Base-by-base conservation (phyloP, 2,888 invertebrate species). In the Rugalucina vietnamica region DNA sequence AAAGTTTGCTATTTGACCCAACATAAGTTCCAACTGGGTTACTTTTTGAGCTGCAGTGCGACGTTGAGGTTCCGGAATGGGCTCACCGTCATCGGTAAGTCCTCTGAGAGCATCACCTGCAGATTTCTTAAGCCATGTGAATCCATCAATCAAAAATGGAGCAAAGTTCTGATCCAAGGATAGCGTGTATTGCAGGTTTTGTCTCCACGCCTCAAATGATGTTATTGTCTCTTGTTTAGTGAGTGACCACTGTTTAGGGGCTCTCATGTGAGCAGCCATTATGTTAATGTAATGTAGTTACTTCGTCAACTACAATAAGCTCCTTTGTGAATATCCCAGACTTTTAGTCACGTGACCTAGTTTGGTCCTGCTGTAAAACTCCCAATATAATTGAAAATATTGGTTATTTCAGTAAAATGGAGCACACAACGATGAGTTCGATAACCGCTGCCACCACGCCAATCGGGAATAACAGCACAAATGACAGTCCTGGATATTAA, bases 181-280 rank as follows among this genome's bases (percentile, higher is more conserved):
- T 0, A 88, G 37, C 12, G 84, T 84, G 12, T 88, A 86, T 34
- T 79, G 43, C 24, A 88, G 60, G 24, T 86, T 86, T 32, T 88
- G 82, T 21, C 71, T 69, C 87, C 84, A 87, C n/a, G 72, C 73
- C 49, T 87, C 83, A 54, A 79, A 86, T 4, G 87, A 74, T 3
- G 80, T 86, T 0, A 89, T 82, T n/a, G 81, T 85, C 73, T 88
- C 81, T 29, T 49, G 69, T 34, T 79, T 80, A 1, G 76, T 76
- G 18, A 85, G 27, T 0, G 65, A 76, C 80, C 84, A 86, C 39
- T 88, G 85, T 65, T 83, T 87, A 0, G 85, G 85, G 1, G 89
- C 88, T 18, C 88, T 72, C 0, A 50, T 73, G 1, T 49, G 27
- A 37, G 72, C 39, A 8, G 49, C 49, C 49, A 72, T 72, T 72